Evolutionary conservation across 2,888 invertebrate species (phyloP).

Genomic region (Ganaspis brasiliensis): DNA sequence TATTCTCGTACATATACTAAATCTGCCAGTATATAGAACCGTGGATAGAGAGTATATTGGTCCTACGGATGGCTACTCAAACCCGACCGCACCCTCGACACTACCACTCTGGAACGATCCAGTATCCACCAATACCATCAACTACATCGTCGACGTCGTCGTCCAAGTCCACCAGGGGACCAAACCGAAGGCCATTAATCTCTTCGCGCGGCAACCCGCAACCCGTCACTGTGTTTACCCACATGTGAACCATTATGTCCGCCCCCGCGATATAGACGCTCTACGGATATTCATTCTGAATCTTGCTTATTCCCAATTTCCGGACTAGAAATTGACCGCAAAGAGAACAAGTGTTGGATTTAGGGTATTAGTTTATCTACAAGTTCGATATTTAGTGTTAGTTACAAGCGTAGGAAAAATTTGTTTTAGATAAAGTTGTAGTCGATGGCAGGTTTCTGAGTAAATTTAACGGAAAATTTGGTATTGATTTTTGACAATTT

Average conservation of each 20-base stretch:
- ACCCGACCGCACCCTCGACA: conserved; percentile 74
- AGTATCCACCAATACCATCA: conserved; percentile 55
- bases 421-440: no score
- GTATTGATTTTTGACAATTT: no score
- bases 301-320: conserved; percentile 58
- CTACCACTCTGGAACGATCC: conserved; percentile 50
- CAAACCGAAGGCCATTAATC: conserved; percentile 79
- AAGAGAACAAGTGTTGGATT: conserved; percentile 8
- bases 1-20: conserved; percentile 51
- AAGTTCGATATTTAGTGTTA: background rate
- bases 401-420: no score
- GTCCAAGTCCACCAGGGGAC: conserved; percentile 65
- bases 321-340: conserved; percentile 58
- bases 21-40: conserved; percentile 58
- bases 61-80: conserved; percentile 74
- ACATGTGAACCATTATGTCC: conserved; percentile 80
- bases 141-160: conserved; percentile 48
- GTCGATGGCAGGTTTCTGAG: no score
- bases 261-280: conserved; percentile 77
- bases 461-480: no score
- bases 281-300: conserved; percentile 65
- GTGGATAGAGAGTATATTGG: conserved; percentile 68
- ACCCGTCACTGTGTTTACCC: conserved; percentile 80
- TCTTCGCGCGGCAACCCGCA: conserved; percentile 79
- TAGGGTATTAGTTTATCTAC: conserved; percentile 15